Conservation (phyloP, 2,113 vertebrate genomes). For the Amphiprion percula region DNA sequence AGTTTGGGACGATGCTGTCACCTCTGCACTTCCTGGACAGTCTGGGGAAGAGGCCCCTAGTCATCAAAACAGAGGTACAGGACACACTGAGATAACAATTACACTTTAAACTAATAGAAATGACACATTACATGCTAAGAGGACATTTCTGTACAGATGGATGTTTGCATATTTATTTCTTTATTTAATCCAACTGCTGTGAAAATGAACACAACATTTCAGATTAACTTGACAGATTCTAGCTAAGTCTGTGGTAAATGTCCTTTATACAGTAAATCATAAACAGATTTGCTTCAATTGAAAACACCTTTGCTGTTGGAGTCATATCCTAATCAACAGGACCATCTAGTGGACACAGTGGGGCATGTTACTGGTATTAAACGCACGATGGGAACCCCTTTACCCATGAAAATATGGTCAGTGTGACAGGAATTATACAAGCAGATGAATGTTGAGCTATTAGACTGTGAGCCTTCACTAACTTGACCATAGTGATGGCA, state of each 20-base stretch:
- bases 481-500: too few relatives aligned
- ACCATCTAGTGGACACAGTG: slow-evolving; percentile 69
- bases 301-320: background rate
- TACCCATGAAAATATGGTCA: background rate
- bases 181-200: too few relatives aligned
- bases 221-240: too few relatives aligned
- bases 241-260: too few relatives aligned
- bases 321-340: slow-evolving; percentile 44
- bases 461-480: too few relatives aligned
- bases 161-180: too few relatives aligned
- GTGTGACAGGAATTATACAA: background rate
- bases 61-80: slow-evolving; percentile 93
- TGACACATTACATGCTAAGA: background rate
- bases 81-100: background rate
- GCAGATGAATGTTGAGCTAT: background rate
- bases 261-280: background rate
- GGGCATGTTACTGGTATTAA: background rate
- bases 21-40: slow-evolving; percentile 94
- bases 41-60: slow-evolving; percentile 90
- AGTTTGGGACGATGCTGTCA: slow-evolving; percentile 92
- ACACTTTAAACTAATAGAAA: background rate
- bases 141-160: too few relatives aligned
- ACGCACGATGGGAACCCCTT: background rate
- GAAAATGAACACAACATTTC: too few relatives aligned
- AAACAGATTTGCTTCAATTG: slow-evolving; percentile 4